Evolutionary conservation across 2,113 vertebrate species (phyloP).

Genomic region (Semnornis frantzii): DNA sequence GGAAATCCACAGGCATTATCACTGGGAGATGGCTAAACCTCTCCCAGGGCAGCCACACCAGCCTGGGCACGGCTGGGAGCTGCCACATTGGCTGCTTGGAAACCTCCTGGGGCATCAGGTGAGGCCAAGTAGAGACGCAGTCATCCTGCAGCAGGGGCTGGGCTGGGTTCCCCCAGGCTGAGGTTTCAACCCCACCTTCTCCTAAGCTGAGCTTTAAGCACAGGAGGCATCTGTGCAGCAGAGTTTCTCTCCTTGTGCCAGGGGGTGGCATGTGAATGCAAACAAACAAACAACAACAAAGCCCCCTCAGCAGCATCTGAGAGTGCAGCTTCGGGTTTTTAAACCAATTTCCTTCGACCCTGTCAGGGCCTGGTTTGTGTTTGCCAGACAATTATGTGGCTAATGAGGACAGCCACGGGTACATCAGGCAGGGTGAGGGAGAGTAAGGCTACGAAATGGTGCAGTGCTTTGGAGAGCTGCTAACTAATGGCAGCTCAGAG

Average conservation of each 20-base stretch:
- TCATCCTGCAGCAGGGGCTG: not conserved
- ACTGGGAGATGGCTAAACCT: not conserved
- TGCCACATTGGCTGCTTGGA: not conserved
- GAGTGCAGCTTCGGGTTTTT: conserved; percentile 42
- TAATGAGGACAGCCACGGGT: conserved; percentile 67
- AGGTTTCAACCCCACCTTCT: not conserved
- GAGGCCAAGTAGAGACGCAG: not conserved
- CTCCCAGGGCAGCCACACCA: not conserved
- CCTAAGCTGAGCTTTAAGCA: not conserved
- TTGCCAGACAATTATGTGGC: conserved; percentile 65
- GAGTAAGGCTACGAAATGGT: conserved; percentile 55
- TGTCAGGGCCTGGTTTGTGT: conserved; percentile 69
- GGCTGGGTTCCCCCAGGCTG: not conserved
- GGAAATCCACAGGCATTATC: not conserved
- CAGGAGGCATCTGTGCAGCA: not conserved
- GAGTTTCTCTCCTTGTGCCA: not conserved
- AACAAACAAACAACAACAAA: conserved; percentile 14
- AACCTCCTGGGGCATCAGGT: not conserved
- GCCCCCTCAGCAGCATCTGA: conserved; percentile 12
- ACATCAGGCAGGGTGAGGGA: conserved; percentile 53
- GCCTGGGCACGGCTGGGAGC: not conserved
- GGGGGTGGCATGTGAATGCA: not conserved
- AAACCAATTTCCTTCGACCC: conserved; percentile 59
- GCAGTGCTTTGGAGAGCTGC: conserved; percentile 12
- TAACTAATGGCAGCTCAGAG: conserved; percentile 24